Evolutionary conservation across 2,113 vertebrate genomes (phyloP).

Genomic region (Athene noctua): DNA sequence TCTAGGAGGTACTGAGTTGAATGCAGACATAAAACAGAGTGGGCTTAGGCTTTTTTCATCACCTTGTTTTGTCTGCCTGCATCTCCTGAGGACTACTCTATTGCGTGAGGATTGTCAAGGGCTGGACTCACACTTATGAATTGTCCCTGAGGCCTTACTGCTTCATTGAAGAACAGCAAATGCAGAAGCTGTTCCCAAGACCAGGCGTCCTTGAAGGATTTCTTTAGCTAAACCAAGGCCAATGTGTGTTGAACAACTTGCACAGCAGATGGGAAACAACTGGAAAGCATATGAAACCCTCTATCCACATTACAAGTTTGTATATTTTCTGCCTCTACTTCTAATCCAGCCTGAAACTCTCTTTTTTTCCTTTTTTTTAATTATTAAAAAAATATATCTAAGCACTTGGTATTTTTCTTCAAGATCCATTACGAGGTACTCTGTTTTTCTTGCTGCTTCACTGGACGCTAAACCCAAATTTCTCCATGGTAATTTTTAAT

Average conservation of each 20-base stretch:
- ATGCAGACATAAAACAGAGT: not conserved
- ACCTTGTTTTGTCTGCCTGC: not conserved
- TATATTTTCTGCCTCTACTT: not conserved
- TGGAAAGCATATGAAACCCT: not conserved
- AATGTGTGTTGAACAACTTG: not conserved
- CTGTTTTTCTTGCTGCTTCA: constrained; percentile 34
- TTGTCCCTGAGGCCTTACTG: not conserved
- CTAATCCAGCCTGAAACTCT: not conserved
- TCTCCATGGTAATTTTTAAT: constrained; percentile 16
- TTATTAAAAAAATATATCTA: not conserved
- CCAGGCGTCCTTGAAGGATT: not conserved
- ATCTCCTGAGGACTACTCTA: not conserved
- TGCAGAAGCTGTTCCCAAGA: not conserved
- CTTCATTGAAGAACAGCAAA: not conserved
- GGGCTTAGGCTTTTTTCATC: not conserved
- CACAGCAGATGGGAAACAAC: not conserved
- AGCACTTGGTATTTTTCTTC: not conserved
- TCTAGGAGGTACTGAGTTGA: not conserved
- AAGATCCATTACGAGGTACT: not conserved
- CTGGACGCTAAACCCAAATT: not conserved
- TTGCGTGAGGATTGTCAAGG: not conserved
- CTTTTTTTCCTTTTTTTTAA: not conserved
- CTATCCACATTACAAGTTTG: not conserved
- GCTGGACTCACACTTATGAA: not conserved
- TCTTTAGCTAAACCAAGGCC: not conserved